These are phyloP conservation scores for Habrosyne pyritoides DNA, from an alignment of 2,888 invertebrate species.

Conservation along the genomic window DNA sequence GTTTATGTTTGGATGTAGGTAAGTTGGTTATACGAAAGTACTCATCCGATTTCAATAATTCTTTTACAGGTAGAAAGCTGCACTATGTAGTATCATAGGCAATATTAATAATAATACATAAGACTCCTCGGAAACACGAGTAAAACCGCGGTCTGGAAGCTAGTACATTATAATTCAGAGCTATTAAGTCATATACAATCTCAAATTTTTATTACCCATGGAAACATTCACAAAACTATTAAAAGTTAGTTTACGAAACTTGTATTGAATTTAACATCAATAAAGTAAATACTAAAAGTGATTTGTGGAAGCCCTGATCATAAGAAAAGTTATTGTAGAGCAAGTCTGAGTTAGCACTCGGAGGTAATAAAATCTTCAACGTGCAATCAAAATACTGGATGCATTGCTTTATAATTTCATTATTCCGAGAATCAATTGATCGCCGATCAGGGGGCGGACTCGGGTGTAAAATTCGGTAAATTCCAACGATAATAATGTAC, in stretches of 20 bases:
- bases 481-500: constrained; percentile 53
- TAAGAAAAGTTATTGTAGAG: neutral
- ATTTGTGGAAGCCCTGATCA: neutral
- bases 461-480: constrained; percentile 52
- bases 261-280: neutral
- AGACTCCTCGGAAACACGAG: too few relatives aligned
- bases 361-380: constrained; percentile 35
- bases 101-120: too few relatives aligned
- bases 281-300: neutral
- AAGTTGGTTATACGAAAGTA: too few relatives aligned
- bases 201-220: neutral
- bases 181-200: neutral
- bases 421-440: constrained; percentile 68
- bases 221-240: neutral
- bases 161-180: too few relatives aligned
- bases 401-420: constrained; percentile 57
- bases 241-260: neutral
- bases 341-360: neutral
- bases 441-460: constrained; percentile 46
- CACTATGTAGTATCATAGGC: too few relatives aligned
- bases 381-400: constrained; percentile 52
- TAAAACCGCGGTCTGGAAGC: too few relatives aligned
- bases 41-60: too few relatives aligned
- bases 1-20: too few relatives aligned
- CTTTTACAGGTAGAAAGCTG: too few relatives aligned